phyloP scores from a whole-genome alignment of 2,888 invertebrate species.

The Sesia apiformis region DNA sequence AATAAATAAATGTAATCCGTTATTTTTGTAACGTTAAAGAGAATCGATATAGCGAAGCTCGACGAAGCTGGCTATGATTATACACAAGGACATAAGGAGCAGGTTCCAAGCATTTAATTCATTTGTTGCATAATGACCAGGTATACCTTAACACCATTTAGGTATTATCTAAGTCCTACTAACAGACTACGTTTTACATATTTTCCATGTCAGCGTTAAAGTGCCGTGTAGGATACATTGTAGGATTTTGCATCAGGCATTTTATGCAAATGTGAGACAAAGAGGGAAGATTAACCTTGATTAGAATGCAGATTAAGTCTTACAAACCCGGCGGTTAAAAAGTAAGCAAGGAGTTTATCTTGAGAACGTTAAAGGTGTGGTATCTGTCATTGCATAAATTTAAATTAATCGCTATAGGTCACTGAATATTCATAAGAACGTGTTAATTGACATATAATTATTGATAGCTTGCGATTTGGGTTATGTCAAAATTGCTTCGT shows the following conservation, averaged over 20 bases:
- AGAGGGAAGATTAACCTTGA: too few species aligned
- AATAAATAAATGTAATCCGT: slow-evolving; percentile 5
- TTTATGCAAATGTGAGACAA: neutral
- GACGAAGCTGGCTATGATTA: neutral
- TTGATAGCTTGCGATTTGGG: neutral
- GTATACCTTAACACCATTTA: neutral
- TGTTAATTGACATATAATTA: neutral
- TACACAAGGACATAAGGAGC: neutral
- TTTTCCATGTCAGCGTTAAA: neutral
- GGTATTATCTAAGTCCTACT: neutral
- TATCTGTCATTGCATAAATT: too few species aligned
- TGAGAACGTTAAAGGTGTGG: too few species aligned
- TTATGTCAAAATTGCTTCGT: neutral
- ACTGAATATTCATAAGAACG: too few species aligned
- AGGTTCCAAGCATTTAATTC: neutral
- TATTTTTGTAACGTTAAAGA: neutral
- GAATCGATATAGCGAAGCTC: neutral
- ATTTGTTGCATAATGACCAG: neutral
- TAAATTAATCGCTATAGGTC: too few species aligned
- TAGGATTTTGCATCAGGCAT: neutral
- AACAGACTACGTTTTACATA: neutral
- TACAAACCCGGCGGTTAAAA: too few species aligned
- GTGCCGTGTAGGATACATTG: too few species aligned
- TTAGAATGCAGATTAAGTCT: too few species aligned
- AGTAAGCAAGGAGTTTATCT: too few species aligned